Conservation (phyloP, 2,888 invertebrate genomes). For the Psylliodes chrysocephalus region DNA sequence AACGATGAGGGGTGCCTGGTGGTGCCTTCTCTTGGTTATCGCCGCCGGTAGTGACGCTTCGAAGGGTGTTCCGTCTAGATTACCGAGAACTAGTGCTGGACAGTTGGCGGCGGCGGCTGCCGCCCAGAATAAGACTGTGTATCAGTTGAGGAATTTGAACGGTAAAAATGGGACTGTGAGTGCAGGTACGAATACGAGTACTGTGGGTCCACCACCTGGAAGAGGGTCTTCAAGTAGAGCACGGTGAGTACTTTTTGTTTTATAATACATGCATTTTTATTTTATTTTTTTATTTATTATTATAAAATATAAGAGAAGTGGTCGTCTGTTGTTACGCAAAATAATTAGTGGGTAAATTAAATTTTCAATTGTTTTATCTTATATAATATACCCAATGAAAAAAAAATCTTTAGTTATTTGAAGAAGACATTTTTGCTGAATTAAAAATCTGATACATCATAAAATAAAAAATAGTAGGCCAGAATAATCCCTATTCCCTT, state of each 20-base stretch:
- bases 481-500: too few relatives aligned
- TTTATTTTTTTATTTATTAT: slow-evolving; percentile 10
- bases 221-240: slow-evolving; percentile 57
- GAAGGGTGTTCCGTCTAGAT: slow-evolving; percentile 62
- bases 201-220: slow-evolving; percentile 56
- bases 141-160: slow-evolving; percentile 56
- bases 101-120: slow-evolving; percentile 65
- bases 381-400: too few relatives aligned
- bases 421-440: too few relatives aligned
- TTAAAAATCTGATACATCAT: too few relatives aligned
- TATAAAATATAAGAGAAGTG: too few relatives aligned
- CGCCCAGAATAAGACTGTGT: slow-evolving; percentile 61
- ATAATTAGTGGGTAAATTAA: too few relatives aligned
- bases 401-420: too few relatives aligned
- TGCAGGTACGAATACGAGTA: slow-evolving; percentile 37
- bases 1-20: slow-evolving; percentile 57
- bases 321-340: too few relatives aligned
- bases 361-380: too few relatives aligned
- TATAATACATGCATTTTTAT: neutral
- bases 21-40: slow-evolving; percentile 57
- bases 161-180: slow-evolving; percentile 25
- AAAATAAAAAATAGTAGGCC: too few relatives aligned
- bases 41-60: slow-evolving; percentile 48
- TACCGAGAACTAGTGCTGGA: slow-evolving; percentile 71
- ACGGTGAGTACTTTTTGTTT: slow-evolving; percentile 49